These are phyloP conservation scores for Chionis minor DNA, from an alignment of 2,113 vertebrate species.

Conservation along the genomic window DNA sequence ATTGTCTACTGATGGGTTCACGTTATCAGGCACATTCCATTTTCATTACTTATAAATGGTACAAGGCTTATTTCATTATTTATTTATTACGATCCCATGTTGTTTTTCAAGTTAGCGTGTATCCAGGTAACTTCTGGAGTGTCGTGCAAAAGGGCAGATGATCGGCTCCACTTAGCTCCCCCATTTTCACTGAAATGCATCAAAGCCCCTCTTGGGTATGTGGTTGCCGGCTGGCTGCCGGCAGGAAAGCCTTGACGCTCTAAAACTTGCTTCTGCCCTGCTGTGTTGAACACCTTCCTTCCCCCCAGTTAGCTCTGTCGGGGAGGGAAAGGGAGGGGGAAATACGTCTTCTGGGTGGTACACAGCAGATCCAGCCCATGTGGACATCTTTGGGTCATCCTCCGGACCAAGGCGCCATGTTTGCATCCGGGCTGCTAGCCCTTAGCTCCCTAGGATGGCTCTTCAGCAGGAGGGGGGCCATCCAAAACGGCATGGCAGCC, in stretches of 20 bases:
- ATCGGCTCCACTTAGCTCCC: neutral
- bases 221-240: neutral
- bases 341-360: fast-evolving
- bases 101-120: neutral
- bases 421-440: neutral
- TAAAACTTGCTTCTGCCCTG: neutral
- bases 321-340: neutral
- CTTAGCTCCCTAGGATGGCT: fast-evolving
- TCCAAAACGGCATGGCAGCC: neutral
- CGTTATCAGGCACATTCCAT: neutral
- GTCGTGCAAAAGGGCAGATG: neutral
- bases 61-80: conserved; percentile 18
- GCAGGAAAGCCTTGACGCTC: neutral
- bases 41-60: conserved; percentile 40
- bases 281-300: neutral
- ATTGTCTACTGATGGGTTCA: neutral
- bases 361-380: neutral
- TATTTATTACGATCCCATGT: neutral
- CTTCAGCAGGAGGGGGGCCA: fast-evolving
- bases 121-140: neutral
- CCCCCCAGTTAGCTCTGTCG: neutral
- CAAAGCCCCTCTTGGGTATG: neutral
- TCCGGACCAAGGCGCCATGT: fast-evolving
- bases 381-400: neutral
- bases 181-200: neutral